Conservation (phyloP, 2,888 invertebrate genomes). For the Trissonchulus latispiculum region DNA sequence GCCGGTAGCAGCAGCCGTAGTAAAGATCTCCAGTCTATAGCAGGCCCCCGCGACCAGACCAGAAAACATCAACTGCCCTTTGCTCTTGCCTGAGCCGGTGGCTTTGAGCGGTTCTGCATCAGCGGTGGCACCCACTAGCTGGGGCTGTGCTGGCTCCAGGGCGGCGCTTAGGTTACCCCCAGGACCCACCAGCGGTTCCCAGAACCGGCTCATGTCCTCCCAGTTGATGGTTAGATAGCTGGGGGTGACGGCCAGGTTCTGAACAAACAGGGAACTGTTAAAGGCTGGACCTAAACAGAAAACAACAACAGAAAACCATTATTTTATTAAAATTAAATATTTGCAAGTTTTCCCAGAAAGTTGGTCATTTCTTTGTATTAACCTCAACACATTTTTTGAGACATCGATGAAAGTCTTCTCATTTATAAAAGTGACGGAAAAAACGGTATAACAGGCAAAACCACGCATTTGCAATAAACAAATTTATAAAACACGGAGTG, state of each 20-base stretch:
- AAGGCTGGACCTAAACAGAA: conserved; percentile 14
- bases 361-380: too few species aligned
- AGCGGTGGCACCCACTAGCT: neutral
- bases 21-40: conserved; percentile 6
- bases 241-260: neutral
- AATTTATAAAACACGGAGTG: too few species aligned
- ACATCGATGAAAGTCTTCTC: too few species aligned
- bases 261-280: neutral
- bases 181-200: conserved; percentile 8
- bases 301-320: too few species aligned
- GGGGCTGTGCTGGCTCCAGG: too few species aligned
- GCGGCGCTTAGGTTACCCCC: neutral
- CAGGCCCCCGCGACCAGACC: conserved; percentile 17
- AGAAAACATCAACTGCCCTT: neutral
- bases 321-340: too few species aligned
- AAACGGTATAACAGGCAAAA: too few species aligned
- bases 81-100: neutral
- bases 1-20: neutral
- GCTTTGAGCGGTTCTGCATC: neutral
- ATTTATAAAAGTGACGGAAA: too few species aligned
- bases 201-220: neutral
- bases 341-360: too few species aligned
- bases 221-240: neutral
- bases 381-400: too few species aligned
- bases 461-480: too few species aligned